A percentile compares a stretch with the other conserved stretches of the same genome.
phyloP scores from a whole-genome alignment of 2,797 vertebrate genomes.

The Hemitrygon akajei region DNA sequence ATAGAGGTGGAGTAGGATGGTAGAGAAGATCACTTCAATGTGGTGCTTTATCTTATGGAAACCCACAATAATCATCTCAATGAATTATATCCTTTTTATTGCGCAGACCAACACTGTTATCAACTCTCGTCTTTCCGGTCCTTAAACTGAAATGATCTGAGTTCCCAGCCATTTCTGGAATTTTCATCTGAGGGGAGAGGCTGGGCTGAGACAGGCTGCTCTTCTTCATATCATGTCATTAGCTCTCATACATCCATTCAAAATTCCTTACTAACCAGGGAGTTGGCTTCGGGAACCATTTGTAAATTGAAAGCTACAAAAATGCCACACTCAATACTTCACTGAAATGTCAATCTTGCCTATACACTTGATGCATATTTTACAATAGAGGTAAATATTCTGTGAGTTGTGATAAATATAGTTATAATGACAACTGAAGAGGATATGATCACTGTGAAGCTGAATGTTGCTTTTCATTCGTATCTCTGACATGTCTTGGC shows the following conservation, averaged over 20 bases:
- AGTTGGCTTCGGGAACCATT: background rate
- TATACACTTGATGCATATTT: background rate
- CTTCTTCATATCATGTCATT: background rate
- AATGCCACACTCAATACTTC: background rate
- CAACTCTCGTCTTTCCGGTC: background rate
- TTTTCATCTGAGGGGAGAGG: background rate
- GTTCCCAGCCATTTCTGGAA: background rate
- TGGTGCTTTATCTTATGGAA: background rate
- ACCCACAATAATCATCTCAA: background rate
- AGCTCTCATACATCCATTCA: background rate
- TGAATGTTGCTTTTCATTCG: background rate
- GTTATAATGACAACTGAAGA: background rate
- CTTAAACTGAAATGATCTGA: background rate
- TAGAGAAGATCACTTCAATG: background rate
- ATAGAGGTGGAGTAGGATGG: background rate
- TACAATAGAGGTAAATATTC: background rate
- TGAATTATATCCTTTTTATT: background rate
- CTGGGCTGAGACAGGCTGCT: background rate
- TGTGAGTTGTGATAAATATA: background rate
- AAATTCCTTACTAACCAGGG: background rate
- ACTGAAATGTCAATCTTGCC: background rate
- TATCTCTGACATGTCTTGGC: background rate
- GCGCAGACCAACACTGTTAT: background rate
- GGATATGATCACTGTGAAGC: background rate
- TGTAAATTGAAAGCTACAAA: background rate